A percentile compares a stretch with the other conserved stretches of the same genome.
Conservation (phyloP, 2,888 invertebrate genomes). For the Microlaimidae sp. region DNA sequence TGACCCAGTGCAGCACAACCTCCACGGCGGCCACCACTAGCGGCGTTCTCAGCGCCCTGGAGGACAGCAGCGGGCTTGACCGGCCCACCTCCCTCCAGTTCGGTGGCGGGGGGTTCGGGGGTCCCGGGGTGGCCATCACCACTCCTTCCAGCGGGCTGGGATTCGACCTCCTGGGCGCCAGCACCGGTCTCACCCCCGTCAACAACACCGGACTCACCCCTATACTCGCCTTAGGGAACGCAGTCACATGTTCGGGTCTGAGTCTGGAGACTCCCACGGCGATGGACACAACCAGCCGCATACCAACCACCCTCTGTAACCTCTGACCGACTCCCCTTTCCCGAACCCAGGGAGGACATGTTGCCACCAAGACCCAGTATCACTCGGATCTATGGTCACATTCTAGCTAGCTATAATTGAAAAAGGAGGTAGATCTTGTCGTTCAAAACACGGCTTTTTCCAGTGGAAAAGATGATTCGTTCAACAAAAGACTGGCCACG, state of each 20-base stretch:
- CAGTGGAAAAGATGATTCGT: too few species aligned
- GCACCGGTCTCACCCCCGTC: conserved; percentile 74
- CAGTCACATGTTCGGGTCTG: not conserved
- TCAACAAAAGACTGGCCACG: too few species aligned
- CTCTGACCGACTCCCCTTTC: too few species aligned
- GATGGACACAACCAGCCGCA: not conserved
- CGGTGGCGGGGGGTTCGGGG: conserved; percentile 39
- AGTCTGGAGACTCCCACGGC: not conserved
- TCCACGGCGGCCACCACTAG: not conserved
- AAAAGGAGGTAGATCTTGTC: too few species aligned
- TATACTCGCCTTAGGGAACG: conserved; percentile 10
- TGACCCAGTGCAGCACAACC: not conserved
- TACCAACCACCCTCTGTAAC: not conserved
- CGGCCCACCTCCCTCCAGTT: conserved; percentile 40
- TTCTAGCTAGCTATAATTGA: too few species aligned
- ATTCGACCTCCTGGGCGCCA: conserved; percentile 80
- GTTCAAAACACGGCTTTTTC: too few species aligned
- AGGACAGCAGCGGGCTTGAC: not conserved
- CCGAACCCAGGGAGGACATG: too few species aligned
- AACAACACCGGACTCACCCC: conserved; percentile 33
- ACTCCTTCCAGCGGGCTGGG: conserved; percentile 69
- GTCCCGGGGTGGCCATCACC: conserved; percentile 61
- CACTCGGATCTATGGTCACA: too few species aligned
- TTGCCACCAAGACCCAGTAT: too few species aligned
- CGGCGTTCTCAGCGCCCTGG: not conserved